Evolutionary conservation across 2,113 vertebrate species (phyloP).

Genomic region (Pycnonotus jocosus): DNA sequence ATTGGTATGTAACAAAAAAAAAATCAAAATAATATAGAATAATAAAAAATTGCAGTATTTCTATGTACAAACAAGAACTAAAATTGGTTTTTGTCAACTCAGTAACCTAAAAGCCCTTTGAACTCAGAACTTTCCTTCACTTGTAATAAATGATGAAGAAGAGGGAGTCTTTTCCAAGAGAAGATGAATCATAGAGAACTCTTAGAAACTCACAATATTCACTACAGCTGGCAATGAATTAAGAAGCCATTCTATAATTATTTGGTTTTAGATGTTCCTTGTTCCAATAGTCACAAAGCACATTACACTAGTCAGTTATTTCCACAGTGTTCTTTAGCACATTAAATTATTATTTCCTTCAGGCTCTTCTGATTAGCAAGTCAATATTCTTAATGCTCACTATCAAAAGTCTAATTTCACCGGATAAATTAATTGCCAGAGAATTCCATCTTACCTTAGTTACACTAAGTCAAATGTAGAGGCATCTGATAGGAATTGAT

Average conservation of each 20-base stretch:
- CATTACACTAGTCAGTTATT: neutral
- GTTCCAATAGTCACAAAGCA: neutral
- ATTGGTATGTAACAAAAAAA: neutral
- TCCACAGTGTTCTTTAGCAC: neutral
- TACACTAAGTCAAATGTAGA: neutral
- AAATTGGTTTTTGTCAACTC: neutral
- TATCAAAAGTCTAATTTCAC: neutral
- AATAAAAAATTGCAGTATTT: neutral
- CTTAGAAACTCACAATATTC: neutral
- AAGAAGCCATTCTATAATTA: neutral
- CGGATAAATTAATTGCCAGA: neutral
- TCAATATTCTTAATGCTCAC: neutral
- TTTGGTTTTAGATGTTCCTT: neutral
- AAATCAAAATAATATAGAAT: neutral
- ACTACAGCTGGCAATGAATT: neutral
- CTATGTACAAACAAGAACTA: neutral
- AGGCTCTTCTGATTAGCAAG: neutral
- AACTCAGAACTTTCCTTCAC: neutral
- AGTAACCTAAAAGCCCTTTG: neutral
- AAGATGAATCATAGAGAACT: neutral
- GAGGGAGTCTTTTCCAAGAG: constrained; percentile 2
- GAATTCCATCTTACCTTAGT: neutral
- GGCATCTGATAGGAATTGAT: neutral
- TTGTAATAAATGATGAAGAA: neutral
- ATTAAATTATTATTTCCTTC: neutral